phyloP scores from a whole-genome alignment of 2,888 invertebrate genomes.

The Cerastoderma edule region DNA sequence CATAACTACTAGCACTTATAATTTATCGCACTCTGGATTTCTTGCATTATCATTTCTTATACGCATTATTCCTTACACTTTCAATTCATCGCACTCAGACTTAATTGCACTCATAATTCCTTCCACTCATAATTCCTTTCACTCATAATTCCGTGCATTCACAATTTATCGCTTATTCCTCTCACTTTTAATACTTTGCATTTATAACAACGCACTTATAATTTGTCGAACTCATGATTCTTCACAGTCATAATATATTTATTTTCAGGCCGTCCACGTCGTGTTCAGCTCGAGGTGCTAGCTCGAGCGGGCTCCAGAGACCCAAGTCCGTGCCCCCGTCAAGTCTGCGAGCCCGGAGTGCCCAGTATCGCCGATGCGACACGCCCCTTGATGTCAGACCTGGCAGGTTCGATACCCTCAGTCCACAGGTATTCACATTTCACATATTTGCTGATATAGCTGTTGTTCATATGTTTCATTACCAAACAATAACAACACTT shows the following conservation, averaged over 20 bases:
- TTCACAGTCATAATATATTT: slow-evolving; percentile 11
- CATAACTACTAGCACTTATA: too few species aligned
- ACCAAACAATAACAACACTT: too few species aligned
- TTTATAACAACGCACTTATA: neutral
- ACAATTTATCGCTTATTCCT: too few species aligned
- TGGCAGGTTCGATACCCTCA: slow-evolving; percentile 71
- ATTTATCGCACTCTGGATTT: too few species aligned
- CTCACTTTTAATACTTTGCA: neutral
- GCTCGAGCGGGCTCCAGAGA: slow-evolving; percentile 46
- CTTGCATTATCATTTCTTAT: too few species aligned
- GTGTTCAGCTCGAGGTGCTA: slow-evolving; percentile 43
- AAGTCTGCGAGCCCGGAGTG: slow-evolving; percentile 43
- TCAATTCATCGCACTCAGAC: too few species aligned
- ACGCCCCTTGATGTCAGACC: slow-evolving; percentile 64
- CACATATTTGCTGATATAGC: too few species aligned
- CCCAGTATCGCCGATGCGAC: slow-evolving; percentile 49
- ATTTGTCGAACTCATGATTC: neutral
- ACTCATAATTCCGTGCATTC: too few species aligned
- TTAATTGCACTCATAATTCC: too few species aligned
- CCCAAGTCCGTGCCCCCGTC: slow-evolving; percentile 68
- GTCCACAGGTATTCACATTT: slow-evolving; percentile 39
- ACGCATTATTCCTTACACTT: too few species aligned
- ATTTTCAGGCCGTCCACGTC: slow-evolving; percentile 66
- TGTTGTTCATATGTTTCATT: too few species aligned
- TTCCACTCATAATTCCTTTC: too few species aligned